phyloP scores from a whole-genome alignment of 2,797 vertebrate genomes.

The Sorex maritimensis region DNA sequence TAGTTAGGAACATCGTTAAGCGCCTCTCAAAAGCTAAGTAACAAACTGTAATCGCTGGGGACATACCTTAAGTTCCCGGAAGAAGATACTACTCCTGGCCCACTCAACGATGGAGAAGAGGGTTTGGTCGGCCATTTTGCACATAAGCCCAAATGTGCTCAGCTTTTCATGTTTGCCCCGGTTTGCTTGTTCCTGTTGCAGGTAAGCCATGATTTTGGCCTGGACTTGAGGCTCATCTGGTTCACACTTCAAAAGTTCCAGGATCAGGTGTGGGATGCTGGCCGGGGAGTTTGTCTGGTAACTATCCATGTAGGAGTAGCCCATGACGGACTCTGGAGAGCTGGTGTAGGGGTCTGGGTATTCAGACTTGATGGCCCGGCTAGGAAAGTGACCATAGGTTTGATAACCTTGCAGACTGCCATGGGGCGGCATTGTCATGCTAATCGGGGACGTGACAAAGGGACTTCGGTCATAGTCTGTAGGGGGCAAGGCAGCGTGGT shows the following conservation, averaged over 20 bases:
- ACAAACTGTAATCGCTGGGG: not conserved
- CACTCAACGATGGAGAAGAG: conserved; percentile 99
- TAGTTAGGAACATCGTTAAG: not conserved
- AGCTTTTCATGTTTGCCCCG: conserved; percentile 98
- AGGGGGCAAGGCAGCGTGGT: conserved; percentile 97
- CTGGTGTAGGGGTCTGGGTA: conserved; percentile 99
- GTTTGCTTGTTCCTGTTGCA: conserved; percentile 98
- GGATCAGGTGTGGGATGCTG: conserved; percentile 97
- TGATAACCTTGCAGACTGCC: conserved; percentile 98
- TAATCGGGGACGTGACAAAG: conserved; percentile 98
- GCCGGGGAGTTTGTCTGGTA: conserved; percentile 96
- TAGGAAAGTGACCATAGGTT: conserved; percentile 97
- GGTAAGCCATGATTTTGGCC: conserved; percentile 96
- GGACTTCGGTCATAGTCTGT: conserved; percentile 99
- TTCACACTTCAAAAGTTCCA: conserved; percentile 99
- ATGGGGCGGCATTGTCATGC: conserved; percentile 98
- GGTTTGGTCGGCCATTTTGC: conserved; percentile 99
- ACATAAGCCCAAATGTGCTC: conserved; percentile 99
- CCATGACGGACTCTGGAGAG: conserved; percentile 98
- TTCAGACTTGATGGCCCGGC: conserved; percentile 99
- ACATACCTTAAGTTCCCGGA: conserved; percentile 98
- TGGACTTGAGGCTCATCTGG: conserved; percentile 98
- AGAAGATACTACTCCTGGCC: conserved; percentile 99
- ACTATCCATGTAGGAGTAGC: conserved; percentile 96
- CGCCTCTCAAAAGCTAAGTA: not conserved